Base-by-base conservation (phyloP, 2,113 vertebrate species). In the Apeltes quadracus region DNA sequence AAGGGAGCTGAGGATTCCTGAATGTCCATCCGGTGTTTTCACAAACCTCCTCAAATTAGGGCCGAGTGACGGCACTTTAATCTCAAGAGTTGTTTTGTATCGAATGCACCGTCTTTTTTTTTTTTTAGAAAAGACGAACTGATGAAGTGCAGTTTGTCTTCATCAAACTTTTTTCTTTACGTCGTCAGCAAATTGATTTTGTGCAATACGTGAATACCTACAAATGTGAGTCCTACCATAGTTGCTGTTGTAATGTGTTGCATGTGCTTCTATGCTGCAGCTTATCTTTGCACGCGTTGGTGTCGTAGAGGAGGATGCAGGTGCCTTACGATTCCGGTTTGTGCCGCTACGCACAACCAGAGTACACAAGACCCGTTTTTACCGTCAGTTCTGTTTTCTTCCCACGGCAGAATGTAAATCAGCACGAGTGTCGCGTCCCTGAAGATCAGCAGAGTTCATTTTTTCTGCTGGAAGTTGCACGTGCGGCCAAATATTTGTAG, bases 301-400 rank as follows among this genome's bases (percentile, higher is more conserved):
- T 61, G 38, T 76, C 63, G 36, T 70, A 29, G 43, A 77, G 36
- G 61, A 62, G 36, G 76, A 70, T 46, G 16, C 55, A 72, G 51
- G 82, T 83, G 86, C 84, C 85, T 90, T 81, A 78, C 41, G 75
- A 79, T 85, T 69, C 41, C 41, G 41, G 36, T 72, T 27, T 61
- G 20, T 48, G 44, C 54, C 65, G 69, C 15, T 16, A 55, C 61
- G 55, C 39, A 16, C 62, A 32, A 15, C 18, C 44, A 13, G 16
- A 22, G 22, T 23, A 15, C 20, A 44, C 6, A 11, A 29, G 3
- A 46, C 8, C 59, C 54, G 57, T 67, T 67, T 29, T 39, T 2
- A 67, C 46, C 70, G 55, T 70, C 69, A 70, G n/a, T 54, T 27
- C 14, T 16, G 53, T 11, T 22, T 50, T 12, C 18, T 12, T 68